Evolutionary conservation across 2,797 vertebrate genomes (phyloP).

Genomic region (Clarias platycephalus): DNA sequence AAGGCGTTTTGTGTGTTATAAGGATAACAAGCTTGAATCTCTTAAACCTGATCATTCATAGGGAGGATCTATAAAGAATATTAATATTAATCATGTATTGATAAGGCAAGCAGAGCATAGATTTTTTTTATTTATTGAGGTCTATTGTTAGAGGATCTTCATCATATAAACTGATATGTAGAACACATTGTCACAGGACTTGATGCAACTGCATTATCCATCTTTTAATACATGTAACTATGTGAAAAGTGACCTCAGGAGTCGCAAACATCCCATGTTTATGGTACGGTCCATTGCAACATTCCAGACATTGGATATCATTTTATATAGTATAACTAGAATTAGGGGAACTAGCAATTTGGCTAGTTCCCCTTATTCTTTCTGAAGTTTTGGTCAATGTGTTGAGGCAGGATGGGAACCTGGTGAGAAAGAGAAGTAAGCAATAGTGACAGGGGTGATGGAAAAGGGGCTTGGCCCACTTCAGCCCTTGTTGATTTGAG

Average conservation of each 20-base stretch:
- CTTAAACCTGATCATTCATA: slow-evolving; percentile 71
- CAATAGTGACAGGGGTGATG: slow-evolving; percentile 42
- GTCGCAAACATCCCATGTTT: neutral
- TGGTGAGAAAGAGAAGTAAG: slow-evolving; percentile 12
- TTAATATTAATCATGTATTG: slow-evolving; percentile 15
- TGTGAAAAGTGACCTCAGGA: neutral
- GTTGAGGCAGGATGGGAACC: neutral
- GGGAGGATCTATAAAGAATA: slow-evolving; percentile 57
- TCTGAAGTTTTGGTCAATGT: neutral
- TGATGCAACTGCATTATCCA: neutral
- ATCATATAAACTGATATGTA: neutral
- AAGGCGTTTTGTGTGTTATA: slow-evolving; percentile 66
- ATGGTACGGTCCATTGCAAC: neutral
- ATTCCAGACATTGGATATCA: neutral
- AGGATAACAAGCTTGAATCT: slow-evolving; percentile 72
- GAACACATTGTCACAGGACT: neutral
- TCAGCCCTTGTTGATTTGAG: slow-evolving; percentile 71
- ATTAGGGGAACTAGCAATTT: neutral
- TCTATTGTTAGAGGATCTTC: neutral
- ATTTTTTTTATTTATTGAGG: neutral
- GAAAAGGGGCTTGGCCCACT: slow-evolving; percentile 57
- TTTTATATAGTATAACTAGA: neutral
- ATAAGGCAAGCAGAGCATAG: neutral
- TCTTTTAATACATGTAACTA: neutral
- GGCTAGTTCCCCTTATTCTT: neutral